Evolutionary conservation across 1,140 invertebrate genomes (phyloP).

Genomic region (Pantala flavescens): DNA sequence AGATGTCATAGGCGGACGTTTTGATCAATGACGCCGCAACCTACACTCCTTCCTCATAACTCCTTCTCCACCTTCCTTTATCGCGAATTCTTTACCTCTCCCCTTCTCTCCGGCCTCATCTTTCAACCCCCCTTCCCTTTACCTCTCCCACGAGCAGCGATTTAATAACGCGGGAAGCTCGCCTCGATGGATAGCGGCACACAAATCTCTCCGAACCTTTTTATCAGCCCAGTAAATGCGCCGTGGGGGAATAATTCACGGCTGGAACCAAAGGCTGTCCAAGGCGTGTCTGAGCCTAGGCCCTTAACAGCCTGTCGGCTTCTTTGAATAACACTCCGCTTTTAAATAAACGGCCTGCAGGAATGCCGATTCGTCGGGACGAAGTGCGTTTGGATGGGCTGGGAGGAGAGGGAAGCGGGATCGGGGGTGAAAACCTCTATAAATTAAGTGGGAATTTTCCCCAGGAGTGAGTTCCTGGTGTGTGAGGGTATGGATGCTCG

Average conservation of each 20-base stretch:
- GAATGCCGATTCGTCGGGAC: slow-evolving; percentile 2
- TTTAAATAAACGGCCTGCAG: slow-evolving; percentile 1
- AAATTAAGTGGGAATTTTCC: slow-evolving; percentile 3
- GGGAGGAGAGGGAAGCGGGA: background rate
- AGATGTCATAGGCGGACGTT: background rate
- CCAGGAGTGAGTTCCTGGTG: background rate
- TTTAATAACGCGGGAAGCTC: background rate
- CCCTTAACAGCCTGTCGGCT: background rate
- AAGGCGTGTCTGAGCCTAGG: background rate
- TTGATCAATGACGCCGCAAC: background rate
- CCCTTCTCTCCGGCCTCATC: background rate
- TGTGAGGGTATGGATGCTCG: background rate
- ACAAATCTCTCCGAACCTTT: background rate
- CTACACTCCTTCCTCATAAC: too few relatives aligned
- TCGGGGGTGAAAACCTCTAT: background rate
- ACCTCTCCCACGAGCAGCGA: background rate
- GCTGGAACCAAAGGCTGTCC: background rate
- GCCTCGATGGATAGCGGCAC: background rate
- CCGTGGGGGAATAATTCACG: background rate
- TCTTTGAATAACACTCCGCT: slow-evolving; percentile 1
- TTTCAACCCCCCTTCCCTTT: background rate
- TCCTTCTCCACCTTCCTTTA: too few relatives aligned
- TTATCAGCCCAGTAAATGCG: background rate
- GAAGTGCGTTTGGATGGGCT: background rate
- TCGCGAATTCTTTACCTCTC: too few relatives aligned